These are phyloP conservation scores for Toxotes jaculatrix DNA, from an alignment of 2,113 vertebrate genomes.

Conservation along the genomic window DNA sequence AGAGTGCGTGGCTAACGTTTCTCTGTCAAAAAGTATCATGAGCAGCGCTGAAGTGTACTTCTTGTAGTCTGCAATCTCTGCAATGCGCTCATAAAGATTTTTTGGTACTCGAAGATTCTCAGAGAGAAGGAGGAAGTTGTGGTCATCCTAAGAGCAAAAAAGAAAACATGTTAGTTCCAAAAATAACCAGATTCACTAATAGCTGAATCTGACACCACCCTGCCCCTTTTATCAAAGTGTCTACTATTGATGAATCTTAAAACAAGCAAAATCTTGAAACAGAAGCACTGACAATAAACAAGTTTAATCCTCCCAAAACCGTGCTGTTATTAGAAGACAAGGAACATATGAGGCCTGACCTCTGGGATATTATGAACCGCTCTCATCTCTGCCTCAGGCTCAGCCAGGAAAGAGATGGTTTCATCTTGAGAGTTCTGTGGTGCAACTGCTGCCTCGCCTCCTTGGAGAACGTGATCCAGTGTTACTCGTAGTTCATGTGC, in stretches of 20 bases:
- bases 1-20: constrained; percentile 82
- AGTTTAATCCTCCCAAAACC: neutral
- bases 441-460: constrained; percentile 42
- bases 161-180: neutral
- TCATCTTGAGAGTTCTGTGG: constrained; percentile 66
- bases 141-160: constrained; percentile 61
- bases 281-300: neutral
- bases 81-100: constrained; percentile 79
- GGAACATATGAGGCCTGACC: constrained; percentile 51
- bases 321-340: neutral
- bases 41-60: constrained; percentile 82
- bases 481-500: constrained; percentile 79
- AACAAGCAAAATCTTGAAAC: neutral
- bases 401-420: constrained; percentile 55
- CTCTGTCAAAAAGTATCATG: constrained; percentile 83
- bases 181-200: neutral
- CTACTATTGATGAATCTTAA: neutral
- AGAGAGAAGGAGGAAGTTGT: constrained; percentile 70
- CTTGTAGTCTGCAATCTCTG: constrained; percentile 81
- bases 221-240: neutral
- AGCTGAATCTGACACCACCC: neutral
- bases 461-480: constrained; percentile 77
- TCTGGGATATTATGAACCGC: constrained; percentile 61
- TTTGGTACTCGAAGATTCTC: constrained; percentile 76
- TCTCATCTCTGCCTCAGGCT: constrained; percentile 64